Base-by-base conservation (phyloP, 2,113 vertebrate species). In the Electrona antarctica region DNA sequence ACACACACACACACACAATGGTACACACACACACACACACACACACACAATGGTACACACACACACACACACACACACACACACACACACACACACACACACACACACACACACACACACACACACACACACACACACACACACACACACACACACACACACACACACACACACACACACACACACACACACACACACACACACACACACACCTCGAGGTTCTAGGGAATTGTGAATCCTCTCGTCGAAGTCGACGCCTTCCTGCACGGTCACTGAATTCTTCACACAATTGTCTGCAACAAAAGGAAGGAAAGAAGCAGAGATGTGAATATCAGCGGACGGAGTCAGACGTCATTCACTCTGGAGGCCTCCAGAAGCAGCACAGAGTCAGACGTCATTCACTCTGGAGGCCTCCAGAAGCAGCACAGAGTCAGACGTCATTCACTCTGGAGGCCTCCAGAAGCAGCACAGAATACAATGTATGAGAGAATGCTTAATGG, bases 141-240 rank as follows among this genome's bases (percentile, higher is more conserved):
- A 21, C 14, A 63, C 21, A 54, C 49, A 61, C 12, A 57, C 6
- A 6, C 14, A 58, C 46, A 41, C 45, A 21, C 14, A 63, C 21
- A 54, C 49, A 61, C 12, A 46, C 6, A 33, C 7, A 11, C 21
- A 5, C 33, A 41, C 33, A 47, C 3, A 4, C 12, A 62, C 4
- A 15, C 3, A 21, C 13, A 46, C n/a, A 8, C 45, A 21, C 14
- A 63, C 21, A 54, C 21, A 46, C 12, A 46, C 1, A 33, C 6
- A 11, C 21, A 10, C 21, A 41, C 11, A 47, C 6, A 7, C 4
- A 62, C 8, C 13, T 41, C 9, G 12, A 46, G 7, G 5, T 41
- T 99, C 97, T 94, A 99, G 95, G 88, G 96, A 97, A 95, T 98
- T 99, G 94, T 98, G 95, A 92, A 95, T 95, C 93, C 96, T 97